A percentile compares a stretch with the other conserved stretches of the same genome.
Conservation (phyloP, 1,140 invertebrate species). For the Phenacoccus solenopsis region DNA sequence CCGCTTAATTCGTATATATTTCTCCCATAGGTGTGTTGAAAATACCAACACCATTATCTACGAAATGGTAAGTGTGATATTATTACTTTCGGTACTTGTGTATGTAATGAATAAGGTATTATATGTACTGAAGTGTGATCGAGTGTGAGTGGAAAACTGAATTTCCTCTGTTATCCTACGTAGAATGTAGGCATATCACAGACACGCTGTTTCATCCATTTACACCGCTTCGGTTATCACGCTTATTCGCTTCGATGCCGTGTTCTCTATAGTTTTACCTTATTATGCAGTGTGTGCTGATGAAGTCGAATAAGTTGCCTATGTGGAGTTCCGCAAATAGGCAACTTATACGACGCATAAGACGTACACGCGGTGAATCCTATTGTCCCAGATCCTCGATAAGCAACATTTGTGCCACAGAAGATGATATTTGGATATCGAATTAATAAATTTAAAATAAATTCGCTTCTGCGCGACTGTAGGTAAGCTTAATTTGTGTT, state of each 20-base stretch:
- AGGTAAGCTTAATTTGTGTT: not conserved
- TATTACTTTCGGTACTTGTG: not conserved
- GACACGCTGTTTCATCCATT: not conserved
- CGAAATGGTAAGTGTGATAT: not conserved
- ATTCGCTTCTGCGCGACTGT: not conserved
- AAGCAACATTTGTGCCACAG: no score
- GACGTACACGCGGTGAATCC: no score
- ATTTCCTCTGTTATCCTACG: not conserved
- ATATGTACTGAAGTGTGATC: not conserved
- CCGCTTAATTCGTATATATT: constrained; percentile 9
- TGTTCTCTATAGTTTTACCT: no score
- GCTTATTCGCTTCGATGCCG: no score
- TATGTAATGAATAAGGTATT: not conserved
- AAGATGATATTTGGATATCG: no score
- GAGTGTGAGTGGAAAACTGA: no score
- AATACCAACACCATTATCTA: not conserved
- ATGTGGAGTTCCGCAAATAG: no score
- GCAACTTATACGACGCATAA: no score
- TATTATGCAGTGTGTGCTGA: no score
- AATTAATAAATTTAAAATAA: no score
- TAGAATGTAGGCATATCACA: not conserved
- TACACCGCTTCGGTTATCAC: not conserved
- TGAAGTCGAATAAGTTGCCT: no score
- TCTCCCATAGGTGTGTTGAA: constrained; percentile 10
- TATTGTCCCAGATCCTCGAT: no score